Conservation (phyloP, 2,797 vertebrate species). For the Poeciliopsis presidionis region DNA sequence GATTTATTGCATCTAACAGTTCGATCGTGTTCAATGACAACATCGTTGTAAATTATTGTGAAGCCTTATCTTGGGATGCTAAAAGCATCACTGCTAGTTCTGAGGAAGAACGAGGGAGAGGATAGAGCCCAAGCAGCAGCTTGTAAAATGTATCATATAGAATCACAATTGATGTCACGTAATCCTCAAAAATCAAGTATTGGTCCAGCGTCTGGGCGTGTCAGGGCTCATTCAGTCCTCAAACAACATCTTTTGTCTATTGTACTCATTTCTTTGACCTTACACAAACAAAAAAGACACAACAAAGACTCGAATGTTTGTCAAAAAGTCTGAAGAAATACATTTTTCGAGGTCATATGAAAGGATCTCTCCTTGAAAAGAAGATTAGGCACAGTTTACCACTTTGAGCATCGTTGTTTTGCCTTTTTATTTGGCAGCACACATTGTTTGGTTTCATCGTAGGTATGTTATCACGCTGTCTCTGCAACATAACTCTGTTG, state of each 20-base stretch:
- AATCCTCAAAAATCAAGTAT: background rate
- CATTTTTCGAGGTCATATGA: background rate
- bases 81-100: background rate
- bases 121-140: background rate
- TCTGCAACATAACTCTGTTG: conserved; percentile 15
- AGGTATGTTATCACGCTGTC: conserved; percentile 8
- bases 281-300: background rate
- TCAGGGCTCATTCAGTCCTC: background rate
- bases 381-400: background rate
- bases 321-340: background rate
- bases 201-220: background rate
- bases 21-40: background rate
- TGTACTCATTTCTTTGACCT: background rate
- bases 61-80: background rate
- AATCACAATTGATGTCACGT: background rate
- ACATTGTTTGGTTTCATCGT: conserved; percentile 2
- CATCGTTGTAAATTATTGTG: background rate
- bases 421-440: background rate
- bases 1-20: background rate
- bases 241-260: background rate
- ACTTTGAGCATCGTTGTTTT: background rate
- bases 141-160: background rate
- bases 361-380: background rate
- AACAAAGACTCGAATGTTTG: background rate
- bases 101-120: background rate